Evolutionary conservation across 2,797 vertebrate species (phyloP), one percentile per base, ranked within the genome.

Genomic region (Erpetoichthys calabaricus): DNA sequence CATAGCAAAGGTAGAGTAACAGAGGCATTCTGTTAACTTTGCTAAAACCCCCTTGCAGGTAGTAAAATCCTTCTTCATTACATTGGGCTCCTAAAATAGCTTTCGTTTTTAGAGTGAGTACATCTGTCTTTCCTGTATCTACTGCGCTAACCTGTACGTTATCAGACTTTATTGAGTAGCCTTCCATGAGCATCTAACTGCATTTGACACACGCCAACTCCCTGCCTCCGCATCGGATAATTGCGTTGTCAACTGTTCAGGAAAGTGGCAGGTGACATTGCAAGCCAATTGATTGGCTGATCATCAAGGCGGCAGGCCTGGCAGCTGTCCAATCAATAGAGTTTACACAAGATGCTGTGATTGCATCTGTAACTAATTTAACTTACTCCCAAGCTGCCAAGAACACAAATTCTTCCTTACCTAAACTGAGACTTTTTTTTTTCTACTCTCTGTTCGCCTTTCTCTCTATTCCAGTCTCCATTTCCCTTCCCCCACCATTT

Each of bases 171-270:
- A 83, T 80, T 73, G 77, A 81, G 80, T 73, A 60, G 77, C 68
- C 70, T 72, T 76, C 71, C 65, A 82, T 76, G 82, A 82, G 81
- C 75, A 75, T 76, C 79, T 86, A 86, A 86, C 79, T 82, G 75
- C 78, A 69, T 82, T 81, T 86, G 85, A 87, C 85, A 86, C 79
- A 82, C 81, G 81, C 81, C 82, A 83, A 85, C 83, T 86, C 80
- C 75, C 80, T 85, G 81, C 83, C 83, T 86, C 83, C 80, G 80
- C 78, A 84, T 78, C 82, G 80, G 83, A 85, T 87, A 86, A 87
- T 87, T 87, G 85, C 82, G 83, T 86, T 84, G 83, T 86, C 83
- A 85, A 83, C 81, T 83, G 82, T 80, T 85, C 81, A 79, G 81
- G 71, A 76, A 84, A 82, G 80, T 86, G 82, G 85, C 85, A 86